Base-by-base conservation (phyloP, 2,797 vertebrate species). In the Chanos chanos region DNA sequence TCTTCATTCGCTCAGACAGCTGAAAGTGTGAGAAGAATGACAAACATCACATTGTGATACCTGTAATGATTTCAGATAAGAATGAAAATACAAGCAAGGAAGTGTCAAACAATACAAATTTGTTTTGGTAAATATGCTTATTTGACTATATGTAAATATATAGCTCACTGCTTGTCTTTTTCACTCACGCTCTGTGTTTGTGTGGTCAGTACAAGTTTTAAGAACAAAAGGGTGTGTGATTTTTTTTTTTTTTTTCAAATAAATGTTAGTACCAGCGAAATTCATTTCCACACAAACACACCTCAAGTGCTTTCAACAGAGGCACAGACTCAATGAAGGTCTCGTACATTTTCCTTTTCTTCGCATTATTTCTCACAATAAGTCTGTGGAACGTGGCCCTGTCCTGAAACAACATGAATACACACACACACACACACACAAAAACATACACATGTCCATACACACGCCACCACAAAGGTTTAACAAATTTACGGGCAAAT, bases 331-430 rank as follows among this genome's bases (percentile, higher is more conserved):
- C 95, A 27, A 98, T 91, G 81, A 98, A 98, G 78, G 89, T 81
- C 83, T 98, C 94, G 18, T 90, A 96, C 0, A 82, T 91, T 83
- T 79, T 94, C 83, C 93, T 93, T 85, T 96, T 97, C 85, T 92
- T 96, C 4, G 94, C 94, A 1, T 97, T 97, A 76, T 97, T 97
- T 81, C 90, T 97, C 77, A 97, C 77, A 61, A 97, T 96, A 76
- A 98, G 93, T 75, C 94, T 89, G 84, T 95, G 94, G 82, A 97
- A 98, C 0, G 94, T 97, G 65, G 91, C 87, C 68, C 94, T 89
- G 81, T 97, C 95, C 95, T 98, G 65, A 18, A 83, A 77, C 74
- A 28, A 44, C n/a, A n/a, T n/a, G 5, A 43, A 31, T 45, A 22
- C 45, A 3, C 15, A 37, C 7, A 44, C 19, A 58, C 12, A 47